Conservation (phyloP, 2,797 vertebrate species). For the Sebastes vulpes region DNA sequence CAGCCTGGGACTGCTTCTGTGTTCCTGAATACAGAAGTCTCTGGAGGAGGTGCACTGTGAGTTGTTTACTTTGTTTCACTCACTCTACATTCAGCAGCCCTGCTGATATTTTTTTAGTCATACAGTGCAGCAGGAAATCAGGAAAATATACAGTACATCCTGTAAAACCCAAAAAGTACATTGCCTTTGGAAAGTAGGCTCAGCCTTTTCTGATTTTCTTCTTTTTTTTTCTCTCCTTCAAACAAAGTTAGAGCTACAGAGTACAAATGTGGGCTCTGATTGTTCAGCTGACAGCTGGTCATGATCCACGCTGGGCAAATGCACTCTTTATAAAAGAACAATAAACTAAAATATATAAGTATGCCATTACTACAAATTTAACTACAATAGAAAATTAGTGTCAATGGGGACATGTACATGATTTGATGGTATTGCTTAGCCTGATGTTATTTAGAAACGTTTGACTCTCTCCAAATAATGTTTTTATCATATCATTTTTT, state of each 20-base stretch:
- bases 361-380: not conserved
- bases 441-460: not conserved
- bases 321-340: not conserved
- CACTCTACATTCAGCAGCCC: not conserved
- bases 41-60: slow-evolving; percentile 13
- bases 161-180: slow-evolving; percentile 12
- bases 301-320: not conserved
- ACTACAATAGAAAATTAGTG: not conserved
- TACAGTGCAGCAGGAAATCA: slow-evolving; percentile 21
- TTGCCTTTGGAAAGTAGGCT: slow-evolving; percentile 9
- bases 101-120: slow-evolving; percentile 17
- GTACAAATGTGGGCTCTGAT: not conserved
- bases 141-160: slow-evolving; percentile 21
- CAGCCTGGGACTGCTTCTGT: not conserved
- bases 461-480: not conserved
- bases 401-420: not conserved
- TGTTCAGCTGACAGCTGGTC: not conserved
- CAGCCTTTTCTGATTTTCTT: not conserved
- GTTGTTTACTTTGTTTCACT: slow-evolving; percentile 30
- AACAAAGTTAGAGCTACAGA: not conserved
- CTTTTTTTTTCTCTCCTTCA: not conserved
- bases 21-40: slow-evolving; percentile 16
- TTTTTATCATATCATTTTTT: not conserved
- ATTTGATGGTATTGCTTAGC: not conserved
- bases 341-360: not conserved